Evolutionary conservation across 23 tunicate species (phyloP).

Genomic region (Styela plicata): DNA sequence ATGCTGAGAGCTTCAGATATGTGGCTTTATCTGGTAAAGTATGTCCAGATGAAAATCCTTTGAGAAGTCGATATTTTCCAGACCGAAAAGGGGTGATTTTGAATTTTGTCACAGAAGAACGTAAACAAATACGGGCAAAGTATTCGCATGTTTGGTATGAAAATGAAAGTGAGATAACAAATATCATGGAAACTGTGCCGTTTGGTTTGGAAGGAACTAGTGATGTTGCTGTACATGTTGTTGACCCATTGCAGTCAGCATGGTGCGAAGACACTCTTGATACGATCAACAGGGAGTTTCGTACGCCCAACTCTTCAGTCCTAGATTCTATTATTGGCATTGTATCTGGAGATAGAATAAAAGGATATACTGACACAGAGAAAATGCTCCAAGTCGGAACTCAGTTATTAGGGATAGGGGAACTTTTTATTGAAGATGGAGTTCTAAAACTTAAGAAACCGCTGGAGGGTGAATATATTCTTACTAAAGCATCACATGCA

Average conservation of each 20-base stretch:
- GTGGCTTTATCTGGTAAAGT: constrained; percentile 71
- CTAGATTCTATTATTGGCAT: constrained; percentile 60
- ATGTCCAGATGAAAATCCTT: constrained; percentile 18
- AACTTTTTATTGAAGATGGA: constrained; percentile 50
- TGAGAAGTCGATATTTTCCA: constrained; percentile 31
- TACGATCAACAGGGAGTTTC: constrained; percentile 46
- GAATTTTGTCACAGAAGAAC: constrained; percentile 59
- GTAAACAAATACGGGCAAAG: constrained; percentile 57
- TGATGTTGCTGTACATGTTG: constrained; percentile 33
- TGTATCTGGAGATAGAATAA: constrained; percentile 65
- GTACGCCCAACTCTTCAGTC: constrained; percentile 20
- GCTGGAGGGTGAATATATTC: constrained; percentile 39
- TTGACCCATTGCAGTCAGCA: constrained; percentile 51
- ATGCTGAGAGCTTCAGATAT: constrained; percentile 36
- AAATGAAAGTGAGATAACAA: constrained; percentile 40
- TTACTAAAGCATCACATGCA: constrained; percentile 40
- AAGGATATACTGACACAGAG: constrained; percentile 82
- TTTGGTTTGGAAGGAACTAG: constrained; percentile 32
- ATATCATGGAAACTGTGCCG: constrained; percentile 40
- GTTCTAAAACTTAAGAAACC: constrained; percentile 40
- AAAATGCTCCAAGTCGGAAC: constrained; percentile 75
- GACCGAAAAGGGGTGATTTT: constrained; percentile 56
- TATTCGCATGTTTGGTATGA: constrained; percentile 61
- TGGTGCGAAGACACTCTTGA: constrained; percentile 61
- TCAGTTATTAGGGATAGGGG: constrained; percentile 73